These are phyloP conservation scores for Epizoanthus fatuus DNA, from an alignment of 92 coral and sea anemone genomes.

Conservation along the genomic window DNA sequence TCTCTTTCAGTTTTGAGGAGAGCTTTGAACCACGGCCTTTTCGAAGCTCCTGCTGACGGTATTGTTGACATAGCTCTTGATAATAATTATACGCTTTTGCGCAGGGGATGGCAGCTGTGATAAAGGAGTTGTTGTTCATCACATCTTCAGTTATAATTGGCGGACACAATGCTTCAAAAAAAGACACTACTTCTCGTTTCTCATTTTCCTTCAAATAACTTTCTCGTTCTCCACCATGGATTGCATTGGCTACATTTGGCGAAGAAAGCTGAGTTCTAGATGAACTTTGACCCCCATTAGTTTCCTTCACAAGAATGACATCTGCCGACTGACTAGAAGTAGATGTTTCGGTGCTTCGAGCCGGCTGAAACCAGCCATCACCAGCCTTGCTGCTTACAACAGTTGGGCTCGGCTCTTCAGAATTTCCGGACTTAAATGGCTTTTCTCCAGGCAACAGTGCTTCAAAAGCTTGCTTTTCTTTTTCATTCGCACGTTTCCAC, in stretches of 20 bases:
- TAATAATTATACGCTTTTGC: constrained; percentile 27
- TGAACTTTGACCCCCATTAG: constrained; percentile 32
- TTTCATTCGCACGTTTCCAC: constrained; percentile 14
- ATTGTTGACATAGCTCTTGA: not conserved
- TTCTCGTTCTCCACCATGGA: constrained; percentile 30
- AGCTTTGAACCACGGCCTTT: constrained; percentile 38
- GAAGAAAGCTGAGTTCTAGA: constrained; percentile 19
- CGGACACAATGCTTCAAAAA: constrained; percentile 28
- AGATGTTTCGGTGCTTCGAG: constrained; percentile 11
- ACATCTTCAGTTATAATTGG: constrained; percentile 30
- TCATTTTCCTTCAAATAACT: constrained; percentile 22
- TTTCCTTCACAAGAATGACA: constrained; percentile 28
- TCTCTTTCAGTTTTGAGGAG: constrained; percentile 7
- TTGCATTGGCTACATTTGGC: constrained; percentile 35
- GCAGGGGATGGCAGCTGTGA: constrained; percentile 32
- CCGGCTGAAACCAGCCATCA: constrained; percentile 33
- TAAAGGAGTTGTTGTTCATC: constrained; percentile 37
- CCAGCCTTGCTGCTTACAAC: not conserved
- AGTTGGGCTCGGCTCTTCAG: constrained; percentile 15
- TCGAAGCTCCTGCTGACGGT: constrained; percentile 4
- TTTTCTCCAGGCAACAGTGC: constrained; percentile 33
- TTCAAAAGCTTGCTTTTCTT: constrained; percentile 24
- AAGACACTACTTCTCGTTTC: constrained; percentile 17
- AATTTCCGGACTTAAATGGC: constrained; percentile 12
- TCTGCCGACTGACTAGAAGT: constrained; percentile 33